These are phyloP conservation scores for Falco biarmicus DNA, from an alignment of 2,797 vertebrate species.

Conservation along the genomic window DNA sequence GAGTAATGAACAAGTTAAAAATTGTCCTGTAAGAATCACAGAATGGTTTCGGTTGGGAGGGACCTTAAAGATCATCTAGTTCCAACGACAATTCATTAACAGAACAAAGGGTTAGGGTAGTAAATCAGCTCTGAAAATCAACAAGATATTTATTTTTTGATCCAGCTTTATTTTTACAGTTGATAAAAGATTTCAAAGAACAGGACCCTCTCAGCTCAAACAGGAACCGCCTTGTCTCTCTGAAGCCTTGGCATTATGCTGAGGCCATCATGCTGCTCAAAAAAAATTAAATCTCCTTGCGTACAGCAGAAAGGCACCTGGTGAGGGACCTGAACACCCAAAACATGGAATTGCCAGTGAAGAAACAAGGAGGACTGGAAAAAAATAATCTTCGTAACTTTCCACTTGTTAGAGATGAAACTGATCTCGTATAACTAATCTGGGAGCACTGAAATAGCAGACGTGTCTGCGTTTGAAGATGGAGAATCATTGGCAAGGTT, in stretches of 20 bases:
- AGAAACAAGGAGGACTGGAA: neutral
- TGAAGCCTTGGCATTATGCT: neutral
- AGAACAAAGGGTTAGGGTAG: neutral
- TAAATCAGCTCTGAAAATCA: neutral
- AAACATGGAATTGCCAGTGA: neutral
- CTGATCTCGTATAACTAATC: neutral
- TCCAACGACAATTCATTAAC: neutral
- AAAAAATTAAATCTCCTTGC: neutral
- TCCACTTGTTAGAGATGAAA: neutral
- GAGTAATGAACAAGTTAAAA: neutral
- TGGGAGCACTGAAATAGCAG: neutral
- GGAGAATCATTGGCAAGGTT: neutral
- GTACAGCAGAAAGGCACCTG: neutral
- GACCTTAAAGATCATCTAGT: no score
- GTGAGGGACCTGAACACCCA: neutral
- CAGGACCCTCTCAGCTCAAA: neutral
- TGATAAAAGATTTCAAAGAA: neutral
- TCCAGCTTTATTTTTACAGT: neutral
- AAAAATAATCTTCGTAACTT: neutral
- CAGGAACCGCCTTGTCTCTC: neutral
- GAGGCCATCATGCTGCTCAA: neutral
- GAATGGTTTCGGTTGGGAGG: no score
- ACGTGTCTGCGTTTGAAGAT: neutral
- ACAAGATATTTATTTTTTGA: neutral
- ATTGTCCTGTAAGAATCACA: neutral